Evolutionary conservation across 92 coral and sea anemone genomes (phyloP).

Genomic region (Virgularia gustaviana): DNA sequence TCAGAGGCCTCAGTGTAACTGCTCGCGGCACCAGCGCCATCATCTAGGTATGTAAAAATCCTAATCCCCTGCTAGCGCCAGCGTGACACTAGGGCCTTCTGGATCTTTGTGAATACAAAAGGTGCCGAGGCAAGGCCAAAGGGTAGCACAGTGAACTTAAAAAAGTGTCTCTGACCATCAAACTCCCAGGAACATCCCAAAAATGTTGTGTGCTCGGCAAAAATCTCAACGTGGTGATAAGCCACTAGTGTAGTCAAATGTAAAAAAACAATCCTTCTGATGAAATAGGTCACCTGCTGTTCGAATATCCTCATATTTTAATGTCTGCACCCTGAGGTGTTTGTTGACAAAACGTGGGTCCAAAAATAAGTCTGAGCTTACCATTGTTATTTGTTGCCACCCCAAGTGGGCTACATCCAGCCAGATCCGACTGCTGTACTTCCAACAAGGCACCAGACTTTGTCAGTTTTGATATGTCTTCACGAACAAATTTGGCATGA

Average conservation of each 20-base stretch:
- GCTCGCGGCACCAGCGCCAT: conserved; percentile 52
- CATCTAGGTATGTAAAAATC: conserved; percentile 52
- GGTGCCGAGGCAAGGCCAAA: conserved; percentile 55
- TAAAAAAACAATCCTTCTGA: conserved; percentile 45
- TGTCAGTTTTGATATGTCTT: conserved; percentile 39
- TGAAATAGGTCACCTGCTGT: conserved; percentile 43
- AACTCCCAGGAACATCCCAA: conserved; percentile 46
- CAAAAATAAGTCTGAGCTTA: conserved; percentile 39
- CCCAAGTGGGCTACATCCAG: conserved; percentile 36
- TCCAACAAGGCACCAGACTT: conserved; percentile 44
- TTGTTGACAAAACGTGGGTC: conserved; percentile 42
- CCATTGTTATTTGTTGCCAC: conserved; percentile 26
- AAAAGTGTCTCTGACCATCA: conserved; percentile 11
- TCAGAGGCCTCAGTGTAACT: conserved; percentile 19
- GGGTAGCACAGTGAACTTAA: conserved; percentile 51
- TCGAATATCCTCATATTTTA: conserved; percentile 46
- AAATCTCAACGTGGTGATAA: conserved; percentile 56
- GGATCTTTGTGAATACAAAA: conserved; percentile 47
- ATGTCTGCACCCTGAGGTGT: conserved; percentile 31
- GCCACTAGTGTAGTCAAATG: neutral
- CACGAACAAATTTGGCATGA: conserved; percentile 44
- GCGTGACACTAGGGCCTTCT: conserved; percentile 36
- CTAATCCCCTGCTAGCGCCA: conserved; percentile 52
- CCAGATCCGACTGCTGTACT: conserved; percentile 30
- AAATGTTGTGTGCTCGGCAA: conserved; percentile 36